Evolutionary conservation across 2,797 vertebrate genomes (phyloP), one percentile per base, ranked within the genome.

Genomic region (Coregonus suidteri): DNA sequence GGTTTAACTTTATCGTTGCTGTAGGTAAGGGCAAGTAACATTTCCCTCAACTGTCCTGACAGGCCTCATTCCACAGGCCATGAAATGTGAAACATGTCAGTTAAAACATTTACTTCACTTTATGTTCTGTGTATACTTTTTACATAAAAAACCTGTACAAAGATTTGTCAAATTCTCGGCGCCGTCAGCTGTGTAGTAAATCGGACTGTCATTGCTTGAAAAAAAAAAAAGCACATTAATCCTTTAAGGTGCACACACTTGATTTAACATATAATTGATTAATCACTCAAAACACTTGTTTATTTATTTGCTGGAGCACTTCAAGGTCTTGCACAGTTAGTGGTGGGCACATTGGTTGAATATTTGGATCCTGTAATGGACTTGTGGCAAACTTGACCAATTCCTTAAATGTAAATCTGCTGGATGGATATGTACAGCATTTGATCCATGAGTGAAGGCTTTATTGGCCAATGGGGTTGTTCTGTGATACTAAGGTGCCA

Each of bases 291-390:
- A 67, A 67, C 65, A 67, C 6, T 75, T 73, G 82, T 82, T n/a
- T 77, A 85, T 79, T 81, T 81, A 86, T 85, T 75, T 75, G 81
- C 62, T 72, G 2, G 71, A 74, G 31, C 77, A 82, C 69, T 77
- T 83, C 34, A 56, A 4, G 14, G 37, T 51, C 18, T 75, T 67
- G 64, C 59, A 64, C 59, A 47, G 56, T 47, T 65, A 14, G 52
- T 7, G 20, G 30, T 73, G 30, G 66, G 15, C 31, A 47, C 25
- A 18, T 37, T 4, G 35, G 54, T 37, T 41, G 4, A 73, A n/a
- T 4, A 56, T 65, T 65, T 65, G 15, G 54, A 56, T 56, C 16
- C 54, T 16, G 37, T 41, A 41, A 41, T 41, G 37, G 37, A 41
- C 6, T 41, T 41, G 37, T 6, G 1, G 37, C 37, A 1, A 69